These are phyloP conservation scores for Caenorhabditis zanzibari DNA, from an alignment of 2,888 invertebrate genomes.

Conservation along the genomic window DNA sequence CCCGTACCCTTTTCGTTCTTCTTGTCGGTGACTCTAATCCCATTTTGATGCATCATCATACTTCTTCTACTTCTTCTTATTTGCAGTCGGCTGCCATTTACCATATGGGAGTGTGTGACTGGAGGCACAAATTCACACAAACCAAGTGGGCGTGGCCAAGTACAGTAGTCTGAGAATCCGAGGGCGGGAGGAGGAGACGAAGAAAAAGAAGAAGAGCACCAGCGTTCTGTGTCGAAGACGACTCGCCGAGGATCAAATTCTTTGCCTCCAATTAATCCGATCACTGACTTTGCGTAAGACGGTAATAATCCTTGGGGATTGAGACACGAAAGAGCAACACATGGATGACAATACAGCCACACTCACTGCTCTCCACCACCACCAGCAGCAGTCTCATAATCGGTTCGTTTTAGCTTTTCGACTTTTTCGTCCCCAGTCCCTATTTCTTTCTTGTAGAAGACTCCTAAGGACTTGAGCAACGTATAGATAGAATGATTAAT, in stretches of 20 bases:
- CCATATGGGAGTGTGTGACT: constrained; percentile 47
- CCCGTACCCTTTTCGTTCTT: constrained; percentile 15
- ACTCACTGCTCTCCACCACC: constrained; percentile 65
- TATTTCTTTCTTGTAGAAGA: neutral
- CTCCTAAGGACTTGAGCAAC: neutral
- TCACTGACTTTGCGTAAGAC: constrained; percentile 62
- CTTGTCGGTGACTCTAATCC: constrained; percentile 59
- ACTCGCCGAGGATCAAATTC: constrained; percentile 60
- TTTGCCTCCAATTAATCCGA: constrained; percentile 63
- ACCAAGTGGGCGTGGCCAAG: constrained; percentile 13
- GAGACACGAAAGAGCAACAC: constrained; percentile 62
- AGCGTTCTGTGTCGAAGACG: constrained; percentile 18
- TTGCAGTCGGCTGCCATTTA: constrained; percentile 64
- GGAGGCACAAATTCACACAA: constrained; percentile 7
- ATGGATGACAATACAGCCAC: constrained; percentile 67
- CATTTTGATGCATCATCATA: constrained; percentile 62
- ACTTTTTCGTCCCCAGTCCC: constrained; percentile 2
- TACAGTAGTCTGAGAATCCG: constrained; percentile 27
- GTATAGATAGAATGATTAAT: too few species aligned
- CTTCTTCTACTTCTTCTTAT: constrained; percentile 19
- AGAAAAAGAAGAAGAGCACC: constrained; percentile 31
- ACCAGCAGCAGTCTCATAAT: constrained; percentile 56
- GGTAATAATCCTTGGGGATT: constrained; percentile 68
- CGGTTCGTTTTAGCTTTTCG: constrained; percentile 55
- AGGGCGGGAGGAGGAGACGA: neutral